Evolutionary conservation across 1,140 invertebrate species (phyloP).

Genomic region (Drosophila paulistorum): DNA sequence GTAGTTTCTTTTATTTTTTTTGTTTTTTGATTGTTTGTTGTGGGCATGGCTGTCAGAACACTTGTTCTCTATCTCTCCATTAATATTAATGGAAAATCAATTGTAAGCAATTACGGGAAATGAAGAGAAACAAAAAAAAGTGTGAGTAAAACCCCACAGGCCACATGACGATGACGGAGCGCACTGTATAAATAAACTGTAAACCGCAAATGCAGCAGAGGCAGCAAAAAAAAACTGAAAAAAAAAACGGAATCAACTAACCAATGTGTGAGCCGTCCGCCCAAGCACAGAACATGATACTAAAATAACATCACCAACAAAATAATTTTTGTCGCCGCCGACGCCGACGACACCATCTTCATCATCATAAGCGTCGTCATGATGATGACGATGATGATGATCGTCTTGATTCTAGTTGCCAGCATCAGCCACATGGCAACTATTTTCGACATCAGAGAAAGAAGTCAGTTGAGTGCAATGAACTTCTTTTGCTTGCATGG

Average conservation of each 20-base stretch:
- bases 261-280: conserved; percentile 64
- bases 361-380: conserved; percentile 31
- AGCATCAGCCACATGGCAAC: conserved; percentile 60
- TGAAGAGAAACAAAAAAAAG: conserved; percentile 1
- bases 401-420: too few species aligned
- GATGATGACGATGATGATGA: too few species aligned
- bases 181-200: conserved; percentile 47
- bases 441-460: conserved; percentile 68
- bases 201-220: conserved; percentile 32
- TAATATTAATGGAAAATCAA: conserved; percentile 77
- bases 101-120: conserved; percentile 50
- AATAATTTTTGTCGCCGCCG: conserved; percentile 21
- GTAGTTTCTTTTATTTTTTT: not conserved
- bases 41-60: conserved; percentile 2
- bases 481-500: conserved; percentile 31
- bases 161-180: conserved; percentile 42
- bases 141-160: not conserved
- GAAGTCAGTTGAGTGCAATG: conserved; percentile 68
- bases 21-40: not conserved
- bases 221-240: not conserved
- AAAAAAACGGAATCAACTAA: conserved; percentile 2
- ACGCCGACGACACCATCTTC: conserved; percentile 34
- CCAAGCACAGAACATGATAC: conserved; percentile 73
- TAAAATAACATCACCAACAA: conserved; percentile 62
- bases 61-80: conserved; percentile 26